phyloP scores from a whole-genome alignment of 1,140 invertebrate species.

The Lordiphosa stackelbergi region DNA sequence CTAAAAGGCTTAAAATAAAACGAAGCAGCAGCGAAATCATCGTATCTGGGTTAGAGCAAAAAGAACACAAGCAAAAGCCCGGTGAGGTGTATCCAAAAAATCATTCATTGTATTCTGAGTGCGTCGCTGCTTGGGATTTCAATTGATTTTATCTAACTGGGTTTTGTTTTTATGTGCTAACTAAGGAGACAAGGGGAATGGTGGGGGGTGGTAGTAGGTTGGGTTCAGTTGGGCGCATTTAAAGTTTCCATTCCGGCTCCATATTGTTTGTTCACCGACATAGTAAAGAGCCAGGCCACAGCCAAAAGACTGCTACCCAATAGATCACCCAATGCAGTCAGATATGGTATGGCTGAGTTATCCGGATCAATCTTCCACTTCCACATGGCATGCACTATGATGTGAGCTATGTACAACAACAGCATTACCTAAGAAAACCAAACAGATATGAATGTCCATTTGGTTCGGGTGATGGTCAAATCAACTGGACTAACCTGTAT shows the following conservation, averaged over 20 bases:
- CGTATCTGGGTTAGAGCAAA: slow-evolving; percentile 46
- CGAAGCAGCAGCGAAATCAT: slow-evolving; percentile 28
- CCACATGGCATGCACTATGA: slow-evolving; percentile 96
- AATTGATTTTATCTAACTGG: too few species aligned
- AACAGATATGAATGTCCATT: slow-evolving; percentile 18
- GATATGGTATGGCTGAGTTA: slow-evolving; percentile 97
- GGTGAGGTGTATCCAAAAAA: too few species aligned
- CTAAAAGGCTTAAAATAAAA: slow-evolving; percentile 69
- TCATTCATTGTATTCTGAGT: neutral
- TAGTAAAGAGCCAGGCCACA: slow-evolving; percentile 89
- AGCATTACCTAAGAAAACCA: slow-evolving; percentile 83
- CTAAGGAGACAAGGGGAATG: neutral
- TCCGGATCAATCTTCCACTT: slow-evolving; percentile 93
- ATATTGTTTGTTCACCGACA: slow-evolving; percentile 81
- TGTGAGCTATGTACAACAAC: slow-evolving; percentile 88
- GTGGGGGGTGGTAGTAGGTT: neutral
- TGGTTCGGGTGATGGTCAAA: neutral
- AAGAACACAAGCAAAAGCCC: slow-evolving; percentile 68
- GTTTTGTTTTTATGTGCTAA: too few species aligned
- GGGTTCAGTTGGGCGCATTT: slow-evolving; percentile 63
- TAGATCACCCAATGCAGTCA: slow-evolving; percentile 95
- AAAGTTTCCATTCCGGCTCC: slow-evolving; percentile 70
- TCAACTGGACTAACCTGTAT: slow-evolving; percentile 57
- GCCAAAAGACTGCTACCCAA: slow-evolving; percentile 92
- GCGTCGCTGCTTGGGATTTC: too few species aligned